A percentile compares a stretch with the other conserved stretches of the same genome.
Conservation (phyloP, 2,113 vertebrate species). For the Aldabrachelys gigantea region DNA sequence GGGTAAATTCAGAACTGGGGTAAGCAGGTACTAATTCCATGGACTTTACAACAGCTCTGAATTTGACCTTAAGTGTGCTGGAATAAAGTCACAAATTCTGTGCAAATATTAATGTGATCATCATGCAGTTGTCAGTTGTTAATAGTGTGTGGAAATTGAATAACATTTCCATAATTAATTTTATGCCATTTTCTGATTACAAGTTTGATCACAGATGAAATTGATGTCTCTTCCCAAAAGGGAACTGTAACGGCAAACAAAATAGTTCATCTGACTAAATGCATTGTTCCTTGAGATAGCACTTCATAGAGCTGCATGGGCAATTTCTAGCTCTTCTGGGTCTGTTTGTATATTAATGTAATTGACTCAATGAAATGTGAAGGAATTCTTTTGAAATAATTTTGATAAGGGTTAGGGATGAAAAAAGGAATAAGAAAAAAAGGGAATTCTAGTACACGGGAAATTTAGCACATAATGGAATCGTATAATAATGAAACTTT, state of each 20-base stretch:
- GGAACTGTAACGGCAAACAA: slow-evolving; percentile 29
- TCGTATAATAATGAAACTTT: background rate
- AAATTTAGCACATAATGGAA: background rate
- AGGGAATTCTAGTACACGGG: background rate
- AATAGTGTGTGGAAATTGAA: slow-evolving; percentile 76
- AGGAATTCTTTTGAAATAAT: background rate
- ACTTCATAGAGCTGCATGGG: background rate
- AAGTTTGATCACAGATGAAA: slow-evolving; percentile 71
- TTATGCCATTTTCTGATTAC: slow-evolving; percentile 75
- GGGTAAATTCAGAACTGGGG: background rate
- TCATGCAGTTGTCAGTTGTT: slow-evolving; percentile 67
- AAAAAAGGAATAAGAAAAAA: background rate
- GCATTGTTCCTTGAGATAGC: background rate
- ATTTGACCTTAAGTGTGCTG: slow-evolving; percentile 5
- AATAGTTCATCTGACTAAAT: background rate
- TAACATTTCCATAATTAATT: slow-evolving; percentile 77
- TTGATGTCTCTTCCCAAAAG: slow-evolving; percentile 45
- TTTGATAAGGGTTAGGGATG: background rate
- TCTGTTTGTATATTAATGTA: background rate
- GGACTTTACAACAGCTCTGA: background rate
- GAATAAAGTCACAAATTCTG: slow-evolving; percentile 25
- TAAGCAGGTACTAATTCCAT: background rate
- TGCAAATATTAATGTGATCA: slow-evolving; percentile 69
- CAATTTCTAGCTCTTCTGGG: background rate
- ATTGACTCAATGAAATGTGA: background rate